These are phyloP conservation scores for Agelastica alni DNA, from an alignment of 2,888 invertebrate genomes.

Conservation along the genomic window DNA sequence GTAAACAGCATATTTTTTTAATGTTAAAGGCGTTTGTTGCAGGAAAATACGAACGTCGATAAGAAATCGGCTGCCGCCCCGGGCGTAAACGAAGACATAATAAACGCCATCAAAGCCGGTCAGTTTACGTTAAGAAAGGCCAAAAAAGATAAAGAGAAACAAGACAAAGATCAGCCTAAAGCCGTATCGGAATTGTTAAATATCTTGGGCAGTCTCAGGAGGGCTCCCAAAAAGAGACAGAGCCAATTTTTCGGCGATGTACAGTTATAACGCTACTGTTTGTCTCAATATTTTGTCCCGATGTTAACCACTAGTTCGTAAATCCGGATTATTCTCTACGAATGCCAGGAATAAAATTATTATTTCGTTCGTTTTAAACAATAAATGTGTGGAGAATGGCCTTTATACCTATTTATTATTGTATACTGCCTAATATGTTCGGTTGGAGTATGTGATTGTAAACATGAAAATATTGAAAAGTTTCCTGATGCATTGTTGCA, in stretches of 20 bases:
- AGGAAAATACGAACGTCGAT: constrained; percentile 28
- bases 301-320: constrained; percentile 29
- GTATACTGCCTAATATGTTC: too few species aligned
- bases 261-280: constrained; percentile 31
- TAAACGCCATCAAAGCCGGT: constrained; percentile 77
- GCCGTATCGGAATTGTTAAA: constrained; percentile 71
- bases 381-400: too few species aligned
- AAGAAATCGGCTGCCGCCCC: constrained; percentile 49
- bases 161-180: constrained; percentile 65
- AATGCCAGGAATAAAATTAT: too few species aligned
- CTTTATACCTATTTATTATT: too few species aligned
- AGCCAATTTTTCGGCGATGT: constrained; percentile 40
- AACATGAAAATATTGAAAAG: too few species aligned
- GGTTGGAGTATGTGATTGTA: too few species aligned
- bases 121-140: constrained; percentile 71
- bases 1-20: background rate
- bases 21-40: too few species aligned
- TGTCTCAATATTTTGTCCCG: constrained; percentile 10
- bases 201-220: constrained; percentile 66
- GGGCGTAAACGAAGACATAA: constrained; percentile 73
- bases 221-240: constrained; percentile 59
- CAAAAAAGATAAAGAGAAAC: constrained; percentile 61
- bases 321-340: too few species aligned
- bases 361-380: too few species aligned
- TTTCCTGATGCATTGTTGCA: too few species aligned